A percentile compares a stretch with the other conserved stretches of the same genome.
Conservation (phyloP, 2,113 vertebrate species). For the Hemicordylus capensis region DNA sequence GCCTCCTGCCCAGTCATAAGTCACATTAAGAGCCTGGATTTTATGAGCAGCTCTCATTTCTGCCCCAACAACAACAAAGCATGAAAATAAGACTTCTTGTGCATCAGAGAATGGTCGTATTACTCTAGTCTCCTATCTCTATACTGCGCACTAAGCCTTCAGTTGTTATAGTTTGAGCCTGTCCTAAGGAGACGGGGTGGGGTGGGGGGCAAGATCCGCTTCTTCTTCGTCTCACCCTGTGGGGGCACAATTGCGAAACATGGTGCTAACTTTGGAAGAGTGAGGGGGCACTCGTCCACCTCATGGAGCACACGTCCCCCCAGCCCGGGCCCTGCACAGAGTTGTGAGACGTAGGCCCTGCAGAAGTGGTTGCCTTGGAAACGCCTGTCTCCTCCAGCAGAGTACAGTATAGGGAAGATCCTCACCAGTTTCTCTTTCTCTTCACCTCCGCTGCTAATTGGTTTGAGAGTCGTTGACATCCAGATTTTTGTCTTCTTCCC, state of each 20-base stretch:
- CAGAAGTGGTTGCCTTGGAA: background rate
- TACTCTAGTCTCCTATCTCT: background rate
- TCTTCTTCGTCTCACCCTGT: background rate
- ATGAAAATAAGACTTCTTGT: no score
- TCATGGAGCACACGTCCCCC: background rate
- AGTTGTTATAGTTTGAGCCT: background rate
- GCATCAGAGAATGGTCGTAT: background rate
- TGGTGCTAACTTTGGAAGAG: background rate
- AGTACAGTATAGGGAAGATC: background rate
- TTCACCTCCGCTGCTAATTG: background rate
- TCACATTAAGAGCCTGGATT: no score
- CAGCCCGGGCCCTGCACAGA: no score
- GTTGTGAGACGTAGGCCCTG: background rate
- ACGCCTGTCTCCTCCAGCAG: background rate
- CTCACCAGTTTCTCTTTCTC: background rate
- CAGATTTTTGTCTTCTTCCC: background rate
- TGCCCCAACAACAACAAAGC: no score
- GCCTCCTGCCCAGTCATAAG: no score
- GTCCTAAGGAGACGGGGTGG: rapidly evolving
- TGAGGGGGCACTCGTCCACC: background rate
- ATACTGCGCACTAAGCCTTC: background rate
- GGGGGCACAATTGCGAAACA: background rate
- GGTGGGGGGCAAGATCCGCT: no score
- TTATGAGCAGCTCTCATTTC: no score
- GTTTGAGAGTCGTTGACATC: background rate